Evolutionary conservation across 1,140 invertebrate species (phyloP).

Genomic region (Dreissena polymorpha): DNA sequence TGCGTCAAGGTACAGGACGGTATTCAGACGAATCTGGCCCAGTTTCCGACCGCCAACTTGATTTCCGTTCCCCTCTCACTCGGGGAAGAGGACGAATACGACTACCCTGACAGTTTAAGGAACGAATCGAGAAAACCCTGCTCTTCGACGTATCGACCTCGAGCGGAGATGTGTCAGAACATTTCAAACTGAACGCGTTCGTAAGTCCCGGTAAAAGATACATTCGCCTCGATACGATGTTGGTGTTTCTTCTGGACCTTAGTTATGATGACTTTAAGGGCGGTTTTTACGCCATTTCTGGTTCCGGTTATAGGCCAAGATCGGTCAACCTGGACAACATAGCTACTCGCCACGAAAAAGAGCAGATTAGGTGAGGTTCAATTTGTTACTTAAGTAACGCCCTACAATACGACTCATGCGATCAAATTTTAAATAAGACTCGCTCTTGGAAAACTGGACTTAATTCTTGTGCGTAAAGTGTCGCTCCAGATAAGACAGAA

Average conservation of each 20-base stretch:
- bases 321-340: conserved; percentile 36
- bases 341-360: conserved; percentile 31
- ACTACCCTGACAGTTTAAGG: conserved; percentile 22
- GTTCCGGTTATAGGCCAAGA: conserved; percentile 41
- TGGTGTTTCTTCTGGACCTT: conserved; percentile 27
- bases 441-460: too few species aligned
- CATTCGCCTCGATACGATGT: conserved; percentile 27
- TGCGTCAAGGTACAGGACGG: conserved; percentile 44
- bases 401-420: too few species aligned
- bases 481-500: too few species aligned
- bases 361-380: conserved; percentile 5
- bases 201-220: conserved; percentile 24
- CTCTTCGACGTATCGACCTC: conserved; percentile 33
- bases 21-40: conserved; percentile 10
- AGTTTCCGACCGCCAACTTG: conserved; percentile 22
- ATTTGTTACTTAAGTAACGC: too few species aligned
- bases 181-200: conserved; percentile 25
- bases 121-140: conserved; percentile 34
- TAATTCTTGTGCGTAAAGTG: too few species aligned
- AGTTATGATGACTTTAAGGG: background rate
- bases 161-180: background rate
- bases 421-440: too few species aligned
- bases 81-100: conserved; percentile 38
- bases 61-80: conserved; percentile 28
- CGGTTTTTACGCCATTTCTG: conserved; percentile 24